A percentile compares a stretch with the other conserved stretches of the same genome.
phyloP scores from a whole-genome alignment of 2,888 invertebrate genomes.

The Synanthedon tipuliformis region DNA sequence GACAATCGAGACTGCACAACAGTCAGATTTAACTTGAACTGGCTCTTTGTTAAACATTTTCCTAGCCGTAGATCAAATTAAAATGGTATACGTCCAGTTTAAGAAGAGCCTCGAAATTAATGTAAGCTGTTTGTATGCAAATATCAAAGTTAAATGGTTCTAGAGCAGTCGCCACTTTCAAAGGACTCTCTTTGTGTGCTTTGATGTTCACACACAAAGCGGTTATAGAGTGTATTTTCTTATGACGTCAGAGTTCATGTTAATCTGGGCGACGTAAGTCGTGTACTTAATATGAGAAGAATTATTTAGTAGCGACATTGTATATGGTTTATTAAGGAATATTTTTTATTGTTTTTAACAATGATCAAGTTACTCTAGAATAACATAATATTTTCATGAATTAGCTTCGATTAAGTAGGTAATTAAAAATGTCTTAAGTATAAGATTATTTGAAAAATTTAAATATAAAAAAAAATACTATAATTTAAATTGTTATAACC shows the following conservation, averaged over 20 bases:
- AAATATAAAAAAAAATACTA: too few relatives aligned
- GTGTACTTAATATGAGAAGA: not conserved
- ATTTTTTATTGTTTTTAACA: not conserved
- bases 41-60: not conserved
- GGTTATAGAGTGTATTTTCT: not conserved
- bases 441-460: too few relatives aligned
- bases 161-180: not conserved
- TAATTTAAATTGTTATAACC: too few relatives aligned
- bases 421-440: too few relatives aligned
- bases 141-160: not conserved
- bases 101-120: not conserved
- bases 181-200: not conserved
- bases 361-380: not conserved
- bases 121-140: not conserved
- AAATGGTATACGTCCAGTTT: not conserved
- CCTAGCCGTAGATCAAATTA: not conserved
- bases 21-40: not conserved
- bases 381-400: too few relatives aligned
- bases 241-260: not conserved
- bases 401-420: too few relatives aligned
- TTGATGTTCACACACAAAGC: not conserved
- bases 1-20: not conserved
- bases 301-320: slow-evolving; percentile 1
- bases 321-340: slow-evolving; percentile 4
- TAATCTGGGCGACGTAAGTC: not conserved